Conservation (phyloP, 1,140 invertebrate genomes). For the Tetraneura akinire region DNA sequence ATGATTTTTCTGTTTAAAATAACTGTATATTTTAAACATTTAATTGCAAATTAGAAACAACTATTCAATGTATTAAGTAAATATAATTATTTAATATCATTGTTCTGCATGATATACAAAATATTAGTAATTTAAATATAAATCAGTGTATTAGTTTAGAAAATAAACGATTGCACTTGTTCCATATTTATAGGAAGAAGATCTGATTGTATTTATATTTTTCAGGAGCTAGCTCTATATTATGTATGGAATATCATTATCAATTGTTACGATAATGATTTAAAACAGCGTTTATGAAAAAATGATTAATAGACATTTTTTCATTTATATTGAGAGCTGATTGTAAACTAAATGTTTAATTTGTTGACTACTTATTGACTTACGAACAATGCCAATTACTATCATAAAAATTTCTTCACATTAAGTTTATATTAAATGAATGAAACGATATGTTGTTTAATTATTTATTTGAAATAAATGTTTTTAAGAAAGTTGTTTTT, state of each 20-base stretch:
- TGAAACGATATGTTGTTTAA: not conserved
- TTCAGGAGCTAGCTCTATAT: not conserved
- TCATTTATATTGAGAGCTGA: not conserved
- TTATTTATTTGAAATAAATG: conserved; percentile 7
- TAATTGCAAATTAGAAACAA: too few species aligned
- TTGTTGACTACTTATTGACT: not conserved
- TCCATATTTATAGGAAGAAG: not conserved
- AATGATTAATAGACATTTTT: not conserved
- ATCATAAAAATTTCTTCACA: not conserved
- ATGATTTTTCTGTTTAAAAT: too few species aligned
- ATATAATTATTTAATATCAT: not conserved
- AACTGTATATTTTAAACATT: too few species aligned
- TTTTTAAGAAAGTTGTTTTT: not conserved
- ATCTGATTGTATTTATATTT: not conserved
- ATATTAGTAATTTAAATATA: too few species aligned
- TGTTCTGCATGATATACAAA: too few species aligned
- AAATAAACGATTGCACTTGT: not conserved
- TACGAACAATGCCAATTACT: not conserved
- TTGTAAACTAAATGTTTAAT: not conserved
- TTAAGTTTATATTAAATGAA: not conserved
- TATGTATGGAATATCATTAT: not conserved
- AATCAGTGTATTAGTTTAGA: not conserved
- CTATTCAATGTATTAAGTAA: too few species aligned
- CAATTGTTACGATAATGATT: not conserved
- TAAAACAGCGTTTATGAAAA: not conserved